These are phyloP conservation scores for Syrmaticus mikado DNA, from an alignment of 2,113 vertebrate genomes.

Conservation along the genomic window DNA sequence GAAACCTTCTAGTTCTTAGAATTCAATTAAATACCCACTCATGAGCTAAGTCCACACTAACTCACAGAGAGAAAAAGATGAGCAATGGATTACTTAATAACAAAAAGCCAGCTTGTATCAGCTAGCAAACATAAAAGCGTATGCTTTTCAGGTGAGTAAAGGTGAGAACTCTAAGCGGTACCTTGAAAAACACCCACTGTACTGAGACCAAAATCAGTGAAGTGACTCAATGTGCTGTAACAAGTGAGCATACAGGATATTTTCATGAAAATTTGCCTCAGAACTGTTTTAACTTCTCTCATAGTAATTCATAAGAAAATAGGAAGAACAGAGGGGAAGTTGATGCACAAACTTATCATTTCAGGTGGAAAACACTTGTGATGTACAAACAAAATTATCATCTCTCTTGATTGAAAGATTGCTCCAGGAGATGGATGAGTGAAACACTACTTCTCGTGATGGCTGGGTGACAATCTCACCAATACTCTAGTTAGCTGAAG, in stretches of 20 bases:
- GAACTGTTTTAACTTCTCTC: background rate
- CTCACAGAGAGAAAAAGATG: accelerated
- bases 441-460: background rate
- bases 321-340: background rate
- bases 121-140: background rate
- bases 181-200: background rate
- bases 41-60: background rate
- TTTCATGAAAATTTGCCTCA: background rate
- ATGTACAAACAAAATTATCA: background rate
- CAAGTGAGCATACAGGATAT: background rate
- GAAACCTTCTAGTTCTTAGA: background rate
- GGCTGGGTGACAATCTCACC: background rate
- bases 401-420: background rate
- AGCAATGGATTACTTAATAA: background rate
- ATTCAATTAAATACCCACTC: background rate
- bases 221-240: background rate
- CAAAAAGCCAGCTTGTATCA: background rate
- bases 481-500: background rate
- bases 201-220: background rate
- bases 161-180: background rate
- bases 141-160: background rate
- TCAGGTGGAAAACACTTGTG: background rate
- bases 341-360: background rate
- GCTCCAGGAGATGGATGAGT: background rate
- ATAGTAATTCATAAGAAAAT: background rate